phyloP scores from a whole-genome alignment of 2,888 invertebrate genomes.

The Epirrhoe alternata region DNA sequence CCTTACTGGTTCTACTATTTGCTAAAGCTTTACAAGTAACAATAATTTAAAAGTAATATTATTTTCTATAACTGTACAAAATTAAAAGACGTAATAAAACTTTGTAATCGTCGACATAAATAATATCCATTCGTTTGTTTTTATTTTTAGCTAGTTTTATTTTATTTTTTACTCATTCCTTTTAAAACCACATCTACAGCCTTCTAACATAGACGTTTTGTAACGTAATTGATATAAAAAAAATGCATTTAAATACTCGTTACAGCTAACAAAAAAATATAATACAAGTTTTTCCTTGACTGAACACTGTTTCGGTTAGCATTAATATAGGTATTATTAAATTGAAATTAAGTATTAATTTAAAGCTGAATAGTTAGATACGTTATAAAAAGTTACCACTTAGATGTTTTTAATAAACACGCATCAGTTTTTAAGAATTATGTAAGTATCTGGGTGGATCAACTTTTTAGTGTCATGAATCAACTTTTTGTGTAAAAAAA shows the following conservation, averaged over 20 bases:
- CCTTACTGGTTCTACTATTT: too few species aligned
- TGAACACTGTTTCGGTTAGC: slow-evolving; percentile 21
- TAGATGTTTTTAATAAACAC: slow-evolving; percentile 7
- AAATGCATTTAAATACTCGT: background rate
- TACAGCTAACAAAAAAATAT: slow-evolving; percentile 22
- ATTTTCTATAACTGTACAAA: background rate
- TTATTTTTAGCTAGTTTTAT: background rate
- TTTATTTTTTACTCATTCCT: background rate
- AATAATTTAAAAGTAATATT: too few species aligned
- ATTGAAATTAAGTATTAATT: slow-evolving; percentile 35
- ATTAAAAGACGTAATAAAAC: too few species aligned
- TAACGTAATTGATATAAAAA: slow-evolving; percentile 4
- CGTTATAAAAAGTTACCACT: slow-evolving; percentile 4
- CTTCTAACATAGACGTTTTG: background rate
- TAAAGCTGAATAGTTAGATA: slow-evolving; percentile 20
- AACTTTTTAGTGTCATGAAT: too few species aligned
- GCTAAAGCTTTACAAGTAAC: background rate
- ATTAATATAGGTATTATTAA: slow-evolving; percentile 28
- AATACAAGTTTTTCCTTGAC: slow-evolving; percentile 30
- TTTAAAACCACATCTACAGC: background rate
- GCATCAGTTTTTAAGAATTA: slow-evolving; percentile 3
- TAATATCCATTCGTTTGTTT: background rate
- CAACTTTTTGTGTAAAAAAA: too few species aligned
- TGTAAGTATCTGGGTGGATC: too few species aligned
- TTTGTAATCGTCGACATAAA: background rate